phyloP scores from a whole-genome alignment of 2,113 vertebrate species.

The Corynorhinus townsendii region DNA sequence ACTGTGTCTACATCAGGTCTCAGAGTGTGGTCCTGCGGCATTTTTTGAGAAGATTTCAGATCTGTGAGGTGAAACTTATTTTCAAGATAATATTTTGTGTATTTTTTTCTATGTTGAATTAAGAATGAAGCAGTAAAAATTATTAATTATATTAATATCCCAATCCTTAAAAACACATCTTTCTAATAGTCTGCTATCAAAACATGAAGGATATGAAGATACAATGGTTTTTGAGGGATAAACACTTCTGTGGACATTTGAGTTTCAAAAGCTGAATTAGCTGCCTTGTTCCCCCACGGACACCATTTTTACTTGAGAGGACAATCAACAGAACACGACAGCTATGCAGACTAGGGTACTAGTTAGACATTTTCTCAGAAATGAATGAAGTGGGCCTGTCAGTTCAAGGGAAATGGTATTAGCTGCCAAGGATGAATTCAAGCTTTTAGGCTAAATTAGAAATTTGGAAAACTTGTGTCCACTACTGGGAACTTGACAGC shows the following conservation, averaged over 20 bases:
- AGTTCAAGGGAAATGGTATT: background rate
- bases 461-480: slow-evolving; percentile 22
- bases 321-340: background rate
- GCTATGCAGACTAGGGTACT: background rate
- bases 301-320: background rate
- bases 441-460: slow-evolving; percentile 44
- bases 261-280: background rate
- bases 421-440: background rate
- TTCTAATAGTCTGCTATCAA: background rate
- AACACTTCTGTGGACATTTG: background rate
- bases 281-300: background rate
- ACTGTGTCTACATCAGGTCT: background rate
- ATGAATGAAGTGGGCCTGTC: background rate
- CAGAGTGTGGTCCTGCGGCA: background rate
- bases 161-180: background rate
- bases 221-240: background rate
- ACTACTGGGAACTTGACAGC: background rate
- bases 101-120: background rate
- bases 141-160: background rate
- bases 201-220: background rate
- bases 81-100: background rate
- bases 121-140: background rate
- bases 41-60: background rate
- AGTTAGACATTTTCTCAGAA: background rate
- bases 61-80: background rate